Evolutionary conservation across 2,113 vertebrate species (phyloP), one percentile per base, ranked within the genome.

Genomic region (Channa argus): DNA sequence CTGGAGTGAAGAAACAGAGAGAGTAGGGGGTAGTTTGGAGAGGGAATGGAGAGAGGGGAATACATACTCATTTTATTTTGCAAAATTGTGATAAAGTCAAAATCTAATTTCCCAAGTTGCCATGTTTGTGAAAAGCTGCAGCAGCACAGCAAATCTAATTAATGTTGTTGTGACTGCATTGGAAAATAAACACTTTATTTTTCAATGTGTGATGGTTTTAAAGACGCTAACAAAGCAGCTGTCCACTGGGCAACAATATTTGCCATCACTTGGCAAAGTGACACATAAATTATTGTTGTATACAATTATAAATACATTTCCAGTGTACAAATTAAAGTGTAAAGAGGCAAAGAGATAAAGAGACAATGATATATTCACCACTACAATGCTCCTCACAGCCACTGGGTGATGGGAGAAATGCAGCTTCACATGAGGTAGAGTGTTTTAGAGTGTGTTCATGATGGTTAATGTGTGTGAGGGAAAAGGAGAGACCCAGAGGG

Each of bases 1-100:
- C 97, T 98, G 65, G 34, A 34, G 73, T 34, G 76, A 50, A 72
- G 59, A 67, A 38, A 74, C 5, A 70, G 41, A 71, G n/a, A 72
- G 12, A 52, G 36, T 33, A 15, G 34, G 6, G n/a, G 39, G n/a
- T 43, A 24, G 55, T 36, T 11, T 24, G 34, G 65, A 8, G 52
- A 71, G 56, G 6, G 2, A 34, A 41, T 9, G 14, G 38, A 49
- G 15, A 74, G 15, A 39, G 4, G 6, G 41, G 45, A 61, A 76
- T 44, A 67, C 8, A 53, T 38, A 62, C 11, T 71, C 78, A 71
- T 37, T 71, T 37, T 63, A 56, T 46, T 67, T 51, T 77, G 52
- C 49, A 78, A 80, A 83, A 75, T 15, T 56, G 74, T 41, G 24
- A 79, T 60, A 65, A 84, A 74, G 56, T 77, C 82, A 73, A 77